Percentiles rank a stretch among this genome's conserved stretches.
phyloP scores from a whole-genome alignment of 2,888 invertebrate genomes.

The Plusia festucae region DNA sequence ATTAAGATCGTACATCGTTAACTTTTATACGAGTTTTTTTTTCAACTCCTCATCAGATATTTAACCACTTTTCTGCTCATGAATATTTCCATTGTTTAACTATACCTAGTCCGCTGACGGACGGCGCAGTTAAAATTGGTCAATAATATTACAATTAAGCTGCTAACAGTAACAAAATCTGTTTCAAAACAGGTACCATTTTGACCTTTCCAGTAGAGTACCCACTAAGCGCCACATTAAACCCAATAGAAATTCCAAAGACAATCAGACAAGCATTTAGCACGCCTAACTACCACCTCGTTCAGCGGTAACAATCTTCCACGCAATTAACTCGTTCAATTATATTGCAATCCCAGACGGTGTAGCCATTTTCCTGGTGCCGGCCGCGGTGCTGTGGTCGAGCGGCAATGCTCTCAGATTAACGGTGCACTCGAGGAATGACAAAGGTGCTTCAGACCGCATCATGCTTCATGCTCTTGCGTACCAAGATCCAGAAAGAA shows the following conservation, averaged over 20 bases:
- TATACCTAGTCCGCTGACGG: too few relatives aligned
- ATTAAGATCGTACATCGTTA: background rate
- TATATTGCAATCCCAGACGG: constrained; percentile 71
- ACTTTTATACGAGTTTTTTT: too few relatives aligned
- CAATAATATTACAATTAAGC: background rate
- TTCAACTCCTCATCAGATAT: too few relatives aligned
- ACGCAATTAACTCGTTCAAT: constrained; percentile 29
- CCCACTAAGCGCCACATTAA: background rate
- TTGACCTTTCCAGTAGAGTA: background rate
- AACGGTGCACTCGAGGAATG: constrained; percentile 92
- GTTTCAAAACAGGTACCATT: background rate
- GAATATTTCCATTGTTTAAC: too few relatives aligned
- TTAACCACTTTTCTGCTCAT: too few relatives aligned
- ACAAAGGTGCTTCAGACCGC: constrained; percentile 95
- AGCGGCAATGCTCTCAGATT: constrained; percentile 76
- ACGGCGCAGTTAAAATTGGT: too few relatives aligned
- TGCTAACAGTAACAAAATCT: background rate
- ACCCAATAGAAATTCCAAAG: background rate
- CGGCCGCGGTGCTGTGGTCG: constrained; percentile 90
- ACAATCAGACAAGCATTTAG: constrained; percentile 17
- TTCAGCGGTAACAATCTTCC: constrained; percentile 33
- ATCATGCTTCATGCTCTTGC: constrained; percentile 95
- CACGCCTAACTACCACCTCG: background rate
- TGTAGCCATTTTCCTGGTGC: constrained; percentile 85
- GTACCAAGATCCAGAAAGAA: constrained; percentile 95